Base-by-base conservation (phyloP, 1,140 invertebrate genomes). In the Drosophila aff. region DNA sequence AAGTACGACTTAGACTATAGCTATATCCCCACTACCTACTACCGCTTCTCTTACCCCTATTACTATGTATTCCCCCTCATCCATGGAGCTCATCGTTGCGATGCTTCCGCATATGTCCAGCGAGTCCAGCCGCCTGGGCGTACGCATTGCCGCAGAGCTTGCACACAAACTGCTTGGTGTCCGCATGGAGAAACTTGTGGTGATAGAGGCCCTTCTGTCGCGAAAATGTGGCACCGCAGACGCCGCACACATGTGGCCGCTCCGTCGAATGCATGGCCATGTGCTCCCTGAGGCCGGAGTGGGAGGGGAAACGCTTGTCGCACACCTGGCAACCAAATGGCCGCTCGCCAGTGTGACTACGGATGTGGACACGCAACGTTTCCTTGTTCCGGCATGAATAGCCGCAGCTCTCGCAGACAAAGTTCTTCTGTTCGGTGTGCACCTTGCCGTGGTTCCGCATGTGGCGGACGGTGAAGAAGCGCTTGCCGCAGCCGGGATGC, bases 261-360 rank as follows among this genome's bases (percentile, higher is more conserved):
- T 96, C 97, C 16, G 86, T 85, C 0, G 97, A 97, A 92, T 98
- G 97, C 4, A 95, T 95, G 28, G 96, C 96, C 93, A 97, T 97
- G 40, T 92, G 91, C 59, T 92, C 91, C 1, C 83, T 73, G 16
- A 92, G 44, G 7, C 81, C 84, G 0, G 91, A 92, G 26, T 90
- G 83, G 87, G 97, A 97, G 21, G 97, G 96, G 92, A 97, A 97
- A 0, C 95, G 96, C 28, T 96, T 96, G 33, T 94, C 93, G 84
- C 97, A 97, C 2, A 95, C 93, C 11, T 95, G 93, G 82, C 97
- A 97, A 77, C 96, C 95, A 67, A 95, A 96, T 0, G 97, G 97
- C 15, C 96, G 93, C 92, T 97, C 96, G 13, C 97, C 97, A 0
- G 97, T 97, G 91, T 98, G 97, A 0, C 96, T 97, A 1, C 96